Evolutionary conservation across 2,888 invertebrate genomes (phyloP).

Genomic region (Patella pellucida): DNA sequence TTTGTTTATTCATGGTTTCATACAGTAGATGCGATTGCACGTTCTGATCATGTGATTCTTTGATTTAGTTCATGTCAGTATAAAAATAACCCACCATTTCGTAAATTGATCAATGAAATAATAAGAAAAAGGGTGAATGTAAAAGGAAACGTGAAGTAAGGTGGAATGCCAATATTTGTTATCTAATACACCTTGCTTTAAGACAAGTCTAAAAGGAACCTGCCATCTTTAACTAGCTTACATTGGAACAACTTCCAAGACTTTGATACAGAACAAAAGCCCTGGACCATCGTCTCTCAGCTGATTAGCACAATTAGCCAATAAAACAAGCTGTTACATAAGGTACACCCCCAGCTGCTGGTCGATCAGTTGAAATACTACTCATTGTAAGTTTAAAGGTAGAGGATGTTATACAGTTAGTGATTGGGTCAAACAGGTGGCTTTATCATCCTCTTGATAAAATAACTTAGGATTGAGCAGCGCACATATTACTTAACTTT

Average conservation of each 20-base stretch:
- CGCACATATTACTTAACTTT: too few relatives aligned
- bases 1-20: too few relatives aligned
- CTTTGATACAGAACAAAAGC: background rate
- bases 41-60: too few relatives aligned
- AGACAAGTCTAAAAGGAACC: background rate
- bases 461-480: too few relatives aligned
- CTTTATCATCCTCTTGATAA: too few relatives aligned
- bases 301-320: conserved; percentile 9
- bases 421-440: conserved; percentile 8
- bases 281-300: background rate
- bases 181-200: conserved; percentile 3
- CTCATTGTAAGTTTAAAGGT: background rate
- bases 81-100: too few relatives aligned
- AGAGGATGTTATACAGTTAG: background rate
- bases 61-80: too few relatives aligned
- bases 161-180: conserved; percentile 6
- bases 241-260: background rate
- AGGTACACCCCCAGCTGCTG: background rate
- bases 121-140: too few relatives aligned
- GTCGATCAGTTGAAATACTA: too few relatives aligned
- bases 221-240: conserved; percentile 2
- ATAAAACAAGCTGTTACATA: background rate
- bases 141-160: background rate
- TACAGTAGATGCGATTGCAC: too few relatives aligned
- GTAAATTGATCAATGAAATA: too few relatives aligned